A percentile compares a stretch with the other conserved stretches of the same genome.
phyloP scores from a whole-genome alignment of 2,888 invertebrate genomes.

The Ennomos quercinarius region DNA sequence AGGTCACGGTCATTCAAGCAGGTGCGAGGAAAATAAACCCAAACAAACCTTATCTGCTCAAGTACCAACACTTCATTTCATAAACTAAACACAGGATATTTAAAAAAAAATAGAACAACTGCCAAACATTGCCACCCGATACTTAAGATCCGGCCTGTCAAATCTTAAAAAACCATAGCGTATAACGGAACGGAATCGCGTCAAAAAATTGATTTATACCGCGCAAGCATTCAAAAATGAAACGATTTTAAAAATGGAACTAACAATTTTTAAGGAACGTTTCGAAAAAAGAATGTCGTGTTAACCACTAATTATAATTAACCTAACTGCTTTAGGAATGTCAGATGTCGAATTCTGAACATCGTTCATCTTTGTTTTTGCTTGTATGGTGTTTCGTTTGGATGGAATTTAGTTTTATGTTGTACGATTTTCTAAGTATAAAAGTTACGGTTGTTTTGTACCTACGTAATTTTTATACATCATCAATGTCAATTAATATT shows the following conservation, averaged over 20 bases:
- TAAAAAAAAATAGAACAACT: conserved; percentile 58
- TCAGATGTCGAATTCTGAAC: conserved; percentile 28
- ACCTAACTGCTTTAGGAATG: conserved; percentile 64
- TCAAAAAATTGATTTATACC: conserved; percentile 78
- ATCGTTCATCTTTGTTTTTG: conserved; percentile 35
- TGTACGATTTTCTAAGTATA: conserved; percentile 3
- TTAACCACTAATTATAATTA: conserved; percentile 79
- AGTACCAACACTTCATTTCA: background rate
- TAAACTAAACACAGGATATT: conserved; percentile 56
- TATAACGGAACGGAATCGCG: conserved; percentile 73
- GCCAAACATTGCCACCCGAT: conserved; percentile 66
- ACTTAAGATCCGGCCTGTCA: conserved; percentile 76
- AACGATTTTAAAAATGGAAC: conserved; percentile 44
- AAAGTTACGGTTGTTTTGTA: conserved; percentile 15
- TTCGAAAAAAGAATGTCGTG: conserved; percentile 54
- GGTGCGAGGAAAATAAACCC: too few species aligned
- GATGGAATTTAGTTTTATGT: conserved; percentile 27
- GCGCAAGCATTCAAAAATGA: conserved; percentile 54
- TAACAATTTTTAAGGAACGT: conserved; percentile 45
- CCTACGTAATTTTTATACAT: background rate
- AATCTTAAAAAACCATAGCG: conserved; percentile 67
- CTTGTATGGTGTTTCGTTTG: conserved; percentile 30
- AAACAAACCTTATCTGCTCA: background rate
- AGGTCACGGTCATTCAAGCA: too few species aligned
- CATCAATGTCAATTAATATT: too few species aligned